Base-by-base conservation (phyloP, 2,888 invertebrate genomes). In the Cyrtodaria siliqua region DNA sequence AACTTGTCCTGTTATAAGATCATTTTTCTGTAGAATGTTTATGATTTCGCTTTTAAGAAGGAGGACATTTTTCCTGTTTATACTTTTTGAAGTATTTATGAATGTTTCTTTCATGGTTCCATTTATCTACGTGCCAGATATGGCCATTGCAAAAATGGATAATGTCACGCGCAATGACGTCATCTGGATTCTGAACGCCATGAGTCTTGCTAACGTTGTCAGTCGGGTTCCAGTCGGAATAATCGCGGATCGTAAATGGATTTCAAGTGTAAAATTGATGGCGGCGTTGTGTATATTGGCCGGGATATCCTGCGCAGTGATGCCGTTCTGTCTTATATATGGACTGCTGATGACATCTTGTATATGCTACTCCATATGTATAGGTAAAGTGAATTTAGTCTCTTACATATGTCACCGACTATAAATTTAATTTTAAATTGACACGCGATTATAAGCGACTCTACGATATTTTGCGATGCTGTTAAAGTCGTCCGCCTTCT, bases 71-170 rank as follows among this genome's bases (percentile, higher is more conserved):
- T 94, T 97, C 69, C 94, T 98, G 24, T 94, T 99, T 47, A 96
- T 97, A 1, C 84, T 97, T 23, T 97, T 97, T 82, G 98, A 98
- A 16, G 96, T 97, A 88, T 95, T 98, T 75, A 98, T 98, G 0
- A 97, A 98, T 96, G 95, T 97, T 94, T 91, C 89, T 2, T 98
- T 98, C 94, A 98, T 97, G 91, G 97, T 98, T 2, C 99, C 99
- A 0, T 98, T 97, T 92, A 95, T 96, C 93, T 99, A 96, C 87
- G 94, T 97, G 63, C 97, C 97, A 29, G 92, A 92, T 76, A 86
- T 97, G 84, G 97, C 96, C 0, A 56, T 70, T 6, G 55, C 14
- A 18, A 55, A 29, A 4, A 38, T 63, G 12, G 38, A 52, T n/a
- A 9, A 42, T 12, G 42, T 55, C 0, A 56, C 29, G 12, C 56